These are phyloP conservation scores for Zophobas atratus DNA, from an alignment of 1,140 invertebrate genomes.

Conservation along the genomic window DNA sequence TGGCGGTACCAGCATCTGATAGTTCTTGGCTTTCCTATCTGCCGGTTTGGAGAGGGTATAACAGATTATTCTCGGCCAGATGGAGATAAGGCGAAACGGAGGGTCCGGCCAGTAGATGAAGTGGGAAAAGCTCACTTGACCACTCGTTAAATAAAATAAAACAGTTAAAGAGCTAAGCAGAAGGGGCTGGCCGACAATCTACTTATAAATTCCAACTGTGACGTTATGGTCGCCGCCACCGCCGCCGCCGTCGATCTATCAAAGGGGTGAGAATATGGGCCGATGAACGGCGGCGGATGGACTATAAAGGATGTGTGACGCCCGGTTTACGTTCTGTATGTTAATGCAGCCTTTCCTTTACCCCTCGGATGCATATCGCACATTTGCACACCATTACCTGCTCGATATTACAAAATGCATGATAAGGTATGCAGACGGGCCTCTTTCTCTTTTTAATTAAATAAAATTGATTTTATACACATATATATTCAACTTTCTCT, in stretches of 20 bases:
- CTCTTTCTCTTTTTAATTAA: neutral
- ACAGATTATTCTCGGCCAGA: constrained; percentile 43
- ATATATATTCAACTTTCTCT: neutral
- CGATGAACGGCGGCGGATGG: constrained; percentile 27
- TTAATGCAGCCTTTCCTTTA: constrained; percentile 46
- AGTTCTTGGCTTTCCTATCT: constrained; percentile 47
- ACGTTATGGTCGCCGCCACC: constrained; percentile 5
- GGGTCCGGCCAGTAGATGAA: constrained; percentile 39
- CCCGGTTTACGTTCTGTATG: constrained; percentile 52
- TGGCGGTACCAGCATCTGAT: constrained; percentile 49
- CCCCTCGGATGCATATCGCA: constrained; percentile 49
- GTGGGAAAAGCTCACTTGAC: constrained; percentile 47
- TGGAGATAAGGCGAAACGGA: constrained; percentile 36
- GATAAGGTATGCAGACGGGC: constrained; percentile 43
- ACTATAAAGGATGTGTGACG: constrained; percentile 53
- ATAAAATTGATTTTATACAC: neutral
- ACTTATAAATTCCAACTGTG: constrained; percentile 27
- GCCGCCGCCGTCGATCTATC: constrained; percentile 20
- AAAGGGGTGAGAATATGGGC: constrained; percentile 20
- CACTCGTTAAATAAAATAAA: constrained; percentile 40
- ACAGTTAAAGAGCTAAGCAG: constrained; percentile 26
- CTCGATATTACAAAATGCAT: constrained; percentile 52
- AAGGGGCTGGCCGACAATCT: constrained; percentile 9
- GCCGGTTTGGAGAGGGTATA: constrained; percentile 44
- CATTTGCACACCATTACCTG: constrained; percentile 60